phyloP scores from a whole-genome alignment of 2,797 vertebrate species.

The Bufotes viridis region DNA sequence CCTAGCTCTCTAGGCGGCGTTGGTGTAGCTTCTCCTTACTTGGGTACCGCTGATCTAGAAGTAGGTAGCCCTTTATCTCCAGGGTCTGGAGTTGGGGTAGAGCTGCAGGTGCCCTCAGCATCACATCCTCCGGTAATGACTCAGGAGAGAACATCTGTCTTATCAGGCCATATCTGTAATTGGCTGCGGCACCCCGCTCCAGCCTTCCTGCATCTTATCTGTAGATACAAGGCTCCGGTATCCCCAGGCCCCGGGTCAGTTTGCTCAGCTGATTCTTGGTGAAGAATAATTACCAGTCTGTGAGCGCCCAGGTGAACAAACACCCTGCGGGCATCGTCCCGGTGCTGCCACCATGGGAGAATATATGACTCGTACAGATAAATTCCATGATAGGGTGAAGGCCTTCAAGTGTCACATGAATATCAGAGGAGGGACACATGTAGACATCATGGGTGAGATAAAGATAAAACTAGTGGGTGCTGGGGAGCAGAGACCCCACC shows the following conservation, averaged over 20 bases:
- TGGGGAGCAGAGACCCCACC: no score
- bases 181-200: conserved; percentile 19
- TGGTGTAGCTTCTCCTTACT: no score
- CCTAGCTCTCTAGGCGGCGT: no score
- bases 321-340: neutral
- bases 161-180: conserved; percentile 34
- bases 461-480: no score
- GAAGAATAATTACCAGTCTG: conserved; percentile 27
- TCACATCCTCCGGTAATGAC: neutral
- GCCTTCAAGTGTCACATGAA: neutral
- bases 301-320: conserved; percentile 52
- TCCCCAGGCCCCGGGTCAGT: neutral
- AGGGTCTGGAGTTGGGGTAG: neutral
- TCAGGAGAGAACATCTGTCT: conserved; percentile 13
- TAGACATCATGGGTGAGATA: no score
- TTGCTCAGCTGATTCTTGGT: conserved; percentile 32
- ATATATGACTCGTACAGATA: neutral
- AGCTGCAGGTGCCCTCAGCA: neutral
- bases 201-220: conserved; percentile 17
- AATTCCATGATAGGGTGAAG: neutral
- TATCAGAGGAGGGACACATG: no score
- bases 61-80: neutral
- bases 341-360: neutral
- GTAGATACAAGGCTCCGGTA: neutral
- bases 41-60: neutral